These are phyloP conservation scores for Colletes latitarsis DNA, from an alignment of 1,140 invertebrate genomes.

Conservation along the genomic window DNA sequence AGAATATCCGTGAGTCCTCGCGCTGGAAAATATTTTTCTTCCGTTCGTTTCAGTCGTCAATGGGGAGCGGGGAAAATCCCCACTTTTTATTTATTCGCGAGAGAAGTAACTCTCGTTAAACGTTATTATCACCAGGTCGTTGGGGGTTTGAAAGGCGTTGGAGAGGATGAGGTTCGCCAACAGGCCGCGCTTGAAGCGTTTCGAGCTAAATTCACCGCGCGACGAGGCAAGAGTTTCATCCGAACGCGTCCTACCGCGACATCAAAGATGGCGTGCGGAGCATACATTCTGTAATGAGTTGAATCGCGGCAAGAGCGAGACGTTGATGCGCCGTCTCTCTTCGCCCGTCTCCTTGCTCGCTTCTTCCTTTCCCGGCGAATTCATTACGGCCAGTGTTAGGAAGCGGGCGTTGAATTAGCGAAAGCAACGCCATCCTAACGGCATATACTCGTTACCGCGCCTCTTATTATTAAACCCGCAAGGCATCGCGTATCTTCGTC, in stretches of 20 bases:
- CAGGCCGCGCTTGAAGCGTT: conserved; percentile 46
- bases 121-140: conserved; percentile 56
- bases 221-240: conserved; percentile 71
- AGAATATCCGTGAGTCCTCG: background rate
- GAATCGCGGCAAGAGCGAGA: conserved; percentile 72
- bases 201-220: conserved; percentile 50
- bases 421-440: conserved; percentile 53
- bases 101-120: conserved; percentile 48
- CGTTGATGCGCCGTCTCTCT: background rate
- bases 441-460: conserved; percentile 65
- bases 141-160: conserved; percentile 30
- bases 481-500: conserved; percentile 50
- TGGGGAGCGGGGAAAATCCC: background rate
- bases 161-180: background rate
- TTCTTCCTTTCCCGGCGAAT: conserved; percentile 65
- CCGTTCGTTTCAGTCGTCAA: background rate
- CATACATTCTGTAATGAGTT: conserved; percentile 80
- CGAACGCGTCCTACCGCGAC: conserved; percentile 65
- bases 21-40: conserved; percentile 19
- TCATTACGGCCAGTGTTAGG: conserved; percentile 73
- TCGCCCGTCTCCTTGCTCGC: background rate
- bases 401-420: conserved; percentile 61
- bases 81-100: conserved; percentile 31
- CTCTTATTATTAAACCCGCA: conserved; percentile 70
- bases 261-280: conserved; percentile 77